Evolutionary conservation across 1,140 invertebrate species (phyloP), one percentile per base, ranked within the genome.

Genomic region (Heliconius nattereri): DNA sequence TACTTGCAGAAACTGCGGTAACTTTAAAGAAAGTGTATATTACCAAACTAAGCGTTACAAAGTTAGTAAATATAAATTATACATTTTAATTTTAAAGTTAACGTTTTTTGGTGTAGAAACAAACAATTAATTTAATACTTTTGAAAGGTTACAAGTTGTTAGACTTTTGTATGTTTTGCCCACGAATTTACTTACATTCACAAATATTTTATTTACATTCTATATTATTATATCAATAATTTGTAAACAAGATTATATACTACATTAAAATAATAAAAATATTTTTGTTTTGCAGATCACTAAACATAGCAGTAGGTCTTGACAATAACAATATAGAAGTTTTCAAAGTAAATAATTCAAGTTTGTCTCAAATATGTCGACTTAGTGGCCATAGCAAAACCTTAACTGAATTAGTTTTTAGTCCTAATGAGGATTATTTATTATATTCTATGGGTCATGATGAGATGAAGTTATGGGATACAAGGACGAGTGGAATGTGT

Each of bases 391-490:
- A 95, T 84, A 83, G 91, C 26, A 91, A 95, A 73, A 76, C 78
- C 2, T 90, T 96, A 20, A 94, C 95, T 9, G 96, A 96, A 72
- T 88, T 96, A 2, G 96, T 95, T 83, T 97, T 96, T 86, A 95
- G 95, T 86, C 95, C 95, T 54, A 92, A 88, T 49, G 95, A 96
- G 75, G 95, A 94, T 29, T 94, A 96, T 88, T 90, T 97, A 70
- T 83, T 97, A 37, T 97, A 96, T 84, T 95, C 95, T 7, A 95
- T 95, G 2, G 96, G 94, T 9, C 89, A 91, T 37, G 95, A 97
- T 91, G 96, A 96, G 29, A 94, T 97, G 16, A 96, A 95, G 83
- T 85, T 96, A 66, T 97, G 96, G 95, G 97, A 97, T 91, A 91
- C 96, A n/a, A 89, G 97, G 89, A 90, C 93, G 1, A 95, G 94